Evolutionary conservation across 2,113 vertebrate species (phyloP).

Genomic region (Dendrocopos noguchii): DNA sequence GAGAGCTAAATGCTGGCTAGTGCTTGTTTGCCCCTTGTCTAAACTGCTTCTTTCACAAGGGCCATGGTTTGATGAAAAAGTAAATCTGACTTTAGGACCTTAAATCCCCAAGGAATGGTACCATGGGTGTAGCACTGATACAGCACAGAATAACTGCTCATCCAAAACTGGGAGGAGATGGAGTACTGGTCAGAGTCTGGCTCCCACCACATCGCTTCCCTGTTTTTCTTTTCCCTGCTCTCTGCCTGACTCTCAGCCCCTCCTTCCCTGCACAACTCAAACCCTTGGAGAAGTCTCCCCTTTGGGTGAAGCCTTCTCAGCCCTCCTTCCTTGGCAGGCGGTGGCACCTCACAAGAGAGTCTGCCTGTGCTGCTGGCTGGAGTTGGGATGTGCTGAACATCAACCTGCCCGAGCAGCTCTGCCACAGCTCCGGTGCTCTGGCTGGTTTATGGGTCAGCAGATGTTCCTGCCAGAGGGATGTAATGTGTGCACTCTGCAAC

Average conservation of each 20-base stretch:
- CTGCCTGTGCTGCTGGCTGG: background rate
- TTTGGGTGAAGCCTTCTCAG: fast-evolving
- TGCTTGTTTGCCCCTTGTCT: background rate
- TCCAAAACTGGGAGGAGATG: background rate
- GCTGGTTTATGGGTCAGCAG: background rate
- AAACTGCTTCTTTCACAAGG: background rate
- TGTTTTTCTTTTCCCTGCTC: background rate
- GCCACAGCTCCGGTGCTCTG: fast-evolving
- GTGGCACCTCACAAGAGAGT: background rate
- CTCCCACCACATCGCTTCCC: background rate
- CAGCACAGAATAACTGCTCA: background rate
- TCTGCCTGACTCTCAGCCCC: background rate
- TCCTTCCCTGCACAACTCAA: fast-evolving
- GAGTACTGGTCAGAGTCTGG: fast-evolving
- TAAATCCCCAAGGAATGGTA: background rate
- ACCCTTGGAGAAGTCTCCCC: fast-evolving
- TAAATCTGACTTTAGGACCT: background rate
- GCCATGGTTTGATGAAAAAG: background rate
- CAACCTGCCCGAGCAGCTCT: background rate
- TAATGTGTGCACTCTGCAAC: fast-evolving
- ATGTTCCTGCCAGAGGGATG: background rate
- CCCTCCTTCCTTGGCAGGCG: background rate
- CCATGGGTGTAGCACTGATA: background rate
- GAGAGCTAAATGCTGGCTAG: background rate
- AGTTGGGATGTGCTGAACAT: background rate